A percentile compares a stretch with the other conserved stretches of the same genome.
Evolutionary conservation across 2,113 vertebrate species (phyloP).

Genomic region (Noctilio leporinus): DNA sequence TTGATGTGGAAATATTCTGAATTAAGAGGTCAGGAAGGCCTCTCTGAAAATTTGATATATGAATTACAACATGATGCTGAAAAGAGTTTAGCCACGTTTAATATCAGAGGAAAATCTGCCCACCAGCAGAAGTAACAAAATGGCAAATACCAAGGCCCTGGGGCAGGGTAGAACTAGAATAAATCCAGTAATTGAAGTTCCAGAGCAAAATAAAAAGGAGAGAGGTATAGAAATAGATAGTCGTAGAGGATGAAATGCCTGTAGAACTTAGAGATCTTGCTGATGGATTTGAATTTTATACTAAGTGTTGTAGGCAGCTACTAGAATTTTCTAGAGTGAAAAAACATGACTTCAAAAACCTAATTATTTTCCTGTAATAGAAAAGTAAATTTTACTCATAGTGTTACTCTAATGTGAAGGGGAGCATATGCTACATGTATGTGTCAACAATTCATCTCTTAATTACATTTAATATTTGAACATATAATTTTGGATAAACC

Average conservation of each 20-base stretch:
- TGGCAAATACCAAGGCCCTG: background rate
- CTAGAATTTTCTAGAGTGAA: background rate
- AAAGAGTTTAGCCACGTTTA: background rate
- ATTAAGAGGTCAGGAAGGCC: background rate
- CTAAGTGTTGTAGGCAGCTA: background rate
- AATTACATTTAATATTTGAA: background rate
- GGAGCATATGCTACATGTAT: too few species aligned
- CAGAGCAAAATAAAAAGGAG: background rate
- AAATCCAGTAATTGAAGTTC: background rate
- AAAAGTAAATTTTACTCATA: background rate
- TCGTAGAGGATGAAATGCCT: background rate
- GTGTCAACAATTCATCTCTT: background rate
- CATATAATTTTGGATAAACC: background rate
- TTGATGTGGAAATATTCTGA: background rate
- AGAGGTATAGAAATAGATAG: fast-evolving
- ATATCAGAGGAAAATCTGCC: background rate
- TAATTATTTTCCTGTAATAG: background rate
- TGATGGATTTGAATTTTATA: background rate
- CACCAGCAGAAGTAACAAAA: background rate
- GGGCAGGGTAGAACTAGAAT: background rate
- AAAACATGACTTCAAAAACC: background rate
- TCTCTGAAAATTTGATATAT: background rate
- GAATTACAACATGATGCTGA: background rate
- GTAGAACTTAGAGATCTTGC: background rate
- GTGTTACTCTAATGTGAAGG: background rate